These are phyloP conservation scores for Apotomis capreana DNA, from an alignment of 2,888 invertebrate genomes.

Conservation along the genomic window DNA sequence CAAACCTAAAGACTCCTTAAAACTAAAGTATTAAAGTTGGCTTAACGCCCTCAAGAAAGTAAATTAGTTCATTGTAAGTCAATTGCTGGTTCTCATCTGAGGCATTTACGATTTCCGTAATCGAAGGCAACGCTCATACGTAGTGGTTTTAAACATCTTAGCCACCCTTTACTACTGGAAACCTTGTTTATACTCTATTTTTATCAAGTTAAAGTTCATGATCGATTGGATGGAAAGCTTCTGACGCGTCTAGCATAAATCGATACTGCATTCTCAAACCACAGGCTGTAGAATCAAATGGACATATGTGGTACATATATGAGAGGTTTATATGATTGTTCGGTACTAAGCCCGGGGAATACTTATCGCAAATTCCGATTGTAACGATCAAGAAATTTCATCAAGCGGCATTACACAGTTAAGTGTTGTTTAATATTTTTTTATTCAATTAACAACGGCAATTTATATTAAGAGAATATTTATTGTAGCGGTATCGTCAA, in stretches of 20 bases:
- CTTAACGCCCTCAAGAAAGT: not conserved
- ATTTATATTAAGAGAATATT: not conserved
- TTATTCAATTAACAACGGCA: not conserved
- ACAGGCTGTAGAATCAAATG: not conserved
- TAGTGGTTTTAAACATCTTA: constrained; percentile 49
- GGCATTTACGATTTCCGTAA: constrained; percentile 52
- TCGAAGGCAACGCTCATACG: constrained; percentile 47
- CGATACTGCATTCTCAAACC: constrained; percentile 10
- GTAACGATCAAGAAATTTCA: constrained; percentile 27
- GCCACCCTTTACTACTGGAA: not conserved
- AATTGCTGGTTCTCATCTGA: constrained; percentile 29
- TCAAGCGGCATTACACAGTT: constrained; percentile 10
- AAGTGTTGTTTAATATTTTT: constrained; percentile 5
- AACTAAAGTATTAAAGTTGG: not conserved
- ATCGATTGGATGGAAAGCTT: not conserved
- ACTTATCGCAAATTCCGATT: constrained; percentile 32
- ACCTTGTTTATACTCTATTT: not conserved
- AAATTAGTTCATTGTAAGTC: constrained; percentile 31
- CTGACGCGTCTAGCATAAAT: not conserved
- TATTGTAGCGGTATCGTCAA: not conserved
- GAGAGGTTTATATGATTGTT: not conserved
- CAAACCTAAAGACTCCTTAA: not conserved
- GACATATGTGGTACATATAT: not conserved
- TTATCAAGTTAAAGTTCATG: constrained; percentile 14
- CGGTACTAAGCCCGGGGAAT: not conserved